These are phyloP conservation scores for Rallus limicola DNA, from an alignment of 2,113 vertebrate species.

Conservation along the genomic window DNA sequence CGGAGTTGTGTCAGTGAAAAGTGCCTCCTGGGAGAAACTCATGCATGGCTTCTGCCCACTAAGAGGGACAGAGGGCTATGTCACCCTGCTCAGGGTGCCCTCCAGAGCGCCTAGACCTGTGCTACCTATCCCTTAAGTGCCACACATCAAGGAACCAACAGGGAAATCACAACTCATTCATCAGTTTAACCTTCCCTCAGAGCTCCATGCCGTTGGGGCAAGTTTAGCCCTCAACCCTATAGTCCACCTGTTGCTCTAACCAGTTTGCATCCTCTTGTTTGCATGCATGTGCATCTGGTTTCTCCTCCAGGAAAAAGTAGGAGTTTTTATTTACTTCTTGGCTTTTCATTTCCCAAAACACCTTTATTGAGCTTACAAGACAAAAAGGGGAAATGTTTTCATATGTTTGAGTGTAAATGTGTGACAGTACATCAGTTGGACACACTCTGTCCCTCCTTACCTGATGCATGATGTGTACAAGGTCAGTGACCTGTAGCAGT, in stretches of 20 bases:
- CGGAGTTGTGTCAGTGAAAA: not conserved
- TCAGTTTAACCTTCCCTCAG: not conserved
- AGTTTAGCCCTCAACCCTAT: not conserved
- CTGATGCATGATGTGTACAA: not conserved
- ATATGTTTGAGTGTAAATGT: not conserved
- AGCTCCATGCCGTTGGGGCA: not conserved
- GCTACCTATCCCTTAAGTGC: not conserved
- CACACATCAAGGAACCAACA: not conserved
- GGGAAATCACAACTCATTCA: not conserved
- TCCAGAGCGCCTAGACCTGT: not conserved
- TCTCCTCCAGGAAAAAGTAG: not conserved
- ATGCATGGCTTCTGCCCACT: accelerated
- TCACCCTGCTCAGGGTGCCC: not conserved
- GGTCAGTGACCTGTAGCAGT: not conserved
- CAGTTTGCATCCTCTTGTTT: not conserved
- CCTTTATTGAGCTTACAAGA: not conserved
- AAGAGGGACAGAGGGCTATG: accelerated
- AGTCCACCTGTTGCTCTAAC: not conserved
- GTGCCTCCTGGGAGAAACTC: not conserved
- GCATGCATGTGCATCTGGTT: not conserved
- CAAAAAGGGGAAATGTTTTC: not conserved
- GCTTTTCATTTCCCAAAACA: not conserved
- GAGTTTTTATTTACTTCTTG: not conserved
- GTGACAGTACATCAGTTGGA: not conserved
- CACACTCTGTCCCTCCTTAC: not conserved